Evolutionary conservation across 2,797 vertebrate genomes (phyloP).

Genomic region (Poecilia wingei): DNA sequence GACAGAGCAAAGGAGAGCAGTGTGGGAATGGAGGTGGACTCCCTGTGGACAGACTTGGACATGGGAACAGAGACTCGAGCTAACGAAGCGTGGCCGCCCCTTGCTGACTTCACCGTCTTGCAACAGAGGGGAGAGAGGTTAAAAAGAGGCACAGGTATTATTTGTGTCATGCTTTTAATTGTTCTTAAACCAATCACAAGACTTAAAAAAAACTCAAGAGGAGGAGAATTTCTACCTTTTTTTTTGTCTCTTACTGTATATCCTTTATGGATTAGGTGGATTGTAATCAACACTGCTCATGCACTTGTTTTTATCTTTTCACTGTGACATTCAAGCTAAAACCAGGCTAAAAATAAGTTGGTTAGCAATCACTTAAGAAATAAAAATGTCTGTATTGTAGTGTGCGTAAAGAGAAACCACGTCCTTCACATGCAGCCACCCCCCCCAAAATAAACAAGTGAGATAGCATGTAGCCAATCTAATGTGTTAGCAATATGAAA

Average conservation of each 20-base stretch:
- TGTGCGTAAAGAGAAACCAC: background rate
- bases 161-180: constrained; percentile 3
- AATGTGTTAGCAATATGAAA: background rate
- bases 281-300: background rate
- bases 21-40: constrained; percentile 74
- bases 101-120: constrained; percentile 50
- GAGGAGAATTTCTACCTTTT: background rate
- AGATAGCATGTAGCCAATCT: background rate
- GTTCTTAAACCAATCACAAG: background rate
- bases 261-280: background rate
- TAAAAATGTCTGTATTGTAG: background rate
- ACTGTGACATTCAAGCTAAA: background rate
- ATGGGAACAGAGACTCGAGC: constrained; percentile 64
- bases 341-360: background rate
- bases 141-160: constrained; percentile 2
- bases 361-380: background rate
- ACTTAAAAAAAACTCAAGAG: background rate
- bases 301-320: background rate
- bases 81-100: constrained; percentile 65
- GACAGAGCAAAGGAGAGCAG: constrained; percentile 20
- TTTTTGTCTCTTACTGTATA: background rate
- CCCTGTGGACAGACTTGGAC: constrained; percentile 61
- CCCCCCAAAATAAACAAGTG: background rate
- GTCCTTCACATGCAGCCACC: background rate
- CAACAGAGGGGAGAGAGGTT: constrained; percentile 6